Evolutionary conservation across 37 sponge, comb jelly and placozoan species (phyloP), one percentile per base, ranked within the genome.

Genomic region (Ephydatia muelleri): DNA sequence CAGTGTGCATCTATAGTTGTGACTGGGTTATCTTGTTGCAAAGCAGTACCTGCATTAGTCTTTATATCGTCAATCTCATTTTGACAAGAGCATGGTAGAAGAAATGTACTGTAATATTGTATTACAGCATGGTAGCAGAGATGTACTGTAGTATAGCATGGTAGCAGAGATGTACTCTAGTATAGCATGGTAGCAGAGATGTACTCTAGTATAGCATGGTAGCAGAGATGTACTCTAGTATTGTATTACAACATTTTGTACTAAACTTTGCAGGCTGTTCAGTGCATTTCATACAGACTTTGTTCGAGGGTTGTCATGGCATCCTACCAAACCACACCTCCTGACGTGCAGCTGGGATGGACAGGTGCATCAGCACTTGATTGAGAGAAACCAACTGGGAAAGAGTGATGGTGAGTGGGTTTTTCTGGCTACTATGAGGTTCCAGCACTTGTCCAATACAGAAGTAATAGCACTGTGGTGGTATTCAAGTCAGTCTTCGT

Each of bases 301-400:
- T 78, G 88, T 84, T 14, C 91, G 82, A 49, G 94, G 94, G 29
- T 2, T 88, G 65, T 84, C 91, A 25, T 90, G 91, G 94, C 81
- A 88, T 70, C 85, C 87, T 43, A 22, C 49, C n/a, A 30, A 77
- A 64, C 71, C 35, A n/a, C 25, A 22, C 34, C 64, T 90, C 39
- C n/a, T 94, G 64, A 83, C 91, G 0, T 94, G 94, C 66, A 70
- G 83, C n/a, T 94, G 94, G 94, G 94, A 94, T 84, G 85, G 88
- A 0, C 79, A 88, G 66, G 47, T 94, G 5, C 49, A 88, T 2
- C 81, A 67, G 23, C 94, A 94, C 73, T 36, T 6, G 38, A 34
- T 80, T 33, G 34, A 26, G 6, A 38, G n/a, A 5, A 75, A 11
- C 1, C 57, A 14, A 57, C 16, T 11, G 6, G 57, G 16, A 57